These are phyloP conservation scores for Drosophila pseudotalamancana DNA, from an alignment of 2,888 invertebrate genomes.

Conservation along the genomic window DNA sequence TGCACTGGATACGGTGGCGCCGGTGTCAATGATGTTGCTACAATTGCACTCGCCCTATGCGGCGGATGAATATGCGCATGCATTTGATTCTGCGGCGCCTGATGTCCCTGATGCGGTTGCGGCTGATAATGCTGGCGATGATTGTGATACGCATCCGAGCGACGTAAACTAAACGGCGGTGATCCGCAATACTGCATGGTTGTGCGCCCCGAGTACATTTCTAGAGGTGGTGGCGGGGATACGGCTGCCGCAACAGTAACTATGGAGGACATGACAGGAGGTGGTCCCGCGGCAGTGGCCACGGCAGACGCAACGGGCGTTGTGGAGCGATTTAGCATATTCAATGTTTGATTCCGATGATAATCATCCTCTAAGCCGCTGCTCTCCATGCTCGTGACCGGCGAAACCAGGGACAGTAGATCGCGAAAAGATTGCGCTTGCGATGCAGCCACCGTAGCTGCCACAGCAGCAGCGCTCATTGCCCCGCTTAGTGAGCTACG, in stretches of 20 bases:
- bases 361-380: conserved; percentile 37
- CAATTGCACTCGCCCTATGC: conserved; percentile 64
- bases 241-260: conserved; percentile 67
- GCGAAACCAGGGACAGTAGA: conserved; percentile 50
- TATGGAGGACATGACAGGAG: conserved; percentile 45
- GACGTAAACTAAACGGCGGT: conserved; percentile 75
- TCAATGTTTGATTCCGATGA: conserved; percentile 38
- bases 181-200: conserved; percentile 82
- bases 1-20: conserved; percentile 90
- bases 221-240: conserved; percentile 74
- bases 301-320: conserved; percentile 42
- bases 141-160: conserved; percentile 68
- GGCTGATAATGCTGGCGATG: conserved; percentile 72
- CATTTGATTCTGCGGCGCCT: conserved; percentile 75
- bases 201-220: conserved; percentile 76
- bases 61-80: conserved; percentile 73
- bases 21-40: conserved; percentile 63
- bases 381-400: conserved; percentile 32
- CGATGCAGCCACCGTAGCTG: conserved; percentile 64
- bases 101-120: conserved; percentile 71
- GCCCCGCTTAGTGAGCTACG: conserved; percentile 70
- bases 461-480: conserved; percentile 67
- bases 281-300: conserved; percentile 40
- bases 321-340: conserved; percentile 37
- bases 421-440: conserved; percentile 66